Percentiles rank a stretch among this genome's conserved stretches.
Evolutionary conservation across 37 sponge, comb jelly and placozoan species (phyloP).

Genomic region (Amphimedon queenslandica): DNA sequence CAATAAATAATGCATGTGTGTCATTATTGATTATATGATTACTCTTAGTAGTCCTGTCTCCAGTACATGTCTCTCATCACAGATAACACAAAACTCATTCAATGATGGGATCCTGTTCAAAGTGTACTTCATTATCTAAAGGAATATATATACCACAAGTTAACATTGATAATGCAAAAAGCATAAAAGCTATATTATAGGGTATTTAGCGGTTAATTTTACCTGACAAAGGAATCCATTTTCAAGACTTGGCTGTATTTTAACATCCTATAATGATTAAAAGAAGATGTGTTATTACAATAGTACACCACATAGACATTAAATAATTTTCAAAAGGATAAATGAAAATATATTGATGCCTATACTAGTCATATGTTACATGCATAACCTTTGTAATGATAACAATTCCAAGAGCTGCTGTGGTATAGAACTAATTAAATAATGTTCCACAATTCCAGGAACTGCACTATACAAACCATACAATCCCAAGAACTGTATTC

Average conservation of each 20-base stretch:
- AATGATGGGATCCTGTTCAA: slow-evolving; percentile 58
- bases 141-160: neutral
- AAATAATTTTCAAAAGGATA: no score
- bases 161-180: neutral
- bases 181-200: neutral
- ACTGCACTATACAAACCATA: no score
- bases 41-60: slow-evolving; percentile 57
- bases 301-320: no score
- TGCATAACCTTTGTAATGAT: no score
- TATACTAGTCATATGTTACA: no score
- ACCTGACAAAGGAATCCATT: slow-evolving; percentile 70
- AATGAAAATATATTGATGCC: no score
- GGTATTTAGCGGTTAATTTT: neutral
- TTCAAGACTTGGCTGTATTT: slow-evolving; percentile 37
- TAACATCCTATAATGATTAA: slow-evolving; percentile 9
- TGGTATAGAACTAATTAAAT: no score
- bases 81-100: slow-evolving; percentile 88
- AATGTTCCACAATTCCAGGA: no score
- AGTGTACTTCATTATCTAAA: slow-evolving; percentile 41
- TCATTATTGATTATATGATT: neutral
- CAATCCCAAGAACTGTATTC: no score
- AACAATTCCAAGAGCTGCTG: no score
- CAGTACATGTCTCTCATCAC: slow-evolving; percentile 79
- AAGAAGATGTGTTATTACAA: no score
- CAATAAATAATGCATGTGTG: neutral